Base-by-base conservation (phyloP, 2,113 vertebrate genomes). In the Ramphastos sulfuratus region DNA sequence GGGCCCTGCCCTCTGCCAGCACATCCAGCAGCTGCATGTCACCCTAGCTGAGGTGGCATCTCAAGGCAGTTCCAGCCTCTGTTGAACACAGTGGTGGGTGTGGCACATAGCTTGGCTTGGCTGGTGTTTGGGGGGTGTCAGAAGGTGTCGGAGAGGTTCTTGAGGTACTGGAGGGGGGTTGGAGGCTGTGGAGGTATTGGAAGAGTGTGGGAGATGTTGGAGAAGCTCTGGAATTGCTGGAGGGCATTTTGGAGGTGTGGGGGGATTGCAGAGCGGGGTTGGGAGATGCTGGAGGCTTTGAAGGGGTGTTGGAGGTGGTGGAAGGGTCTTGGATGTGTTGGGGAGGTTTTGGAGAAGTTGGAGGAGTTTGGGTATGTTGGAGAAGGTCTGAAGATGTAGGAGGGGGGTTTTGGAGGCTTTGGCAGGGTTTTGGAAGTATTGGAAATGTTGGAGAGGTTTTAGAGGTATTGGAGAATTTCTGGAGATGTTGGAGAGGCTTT, bases 81-180 rank as follows among this genome's bases (percentile, higher is more conserved):
- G 18, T 16, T 0, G 1, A 48, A 48, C 63, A n/a, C 0, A 0
- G 37, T 37, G 37, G 37, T 37, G 7, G 7, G 37, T 37, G 37
- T 37, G 37, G 52, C 39, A 27, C 0, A 1, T 3, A 23, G 44
- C 54, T 37, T 0, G 0, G 54, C 88, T 82, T 4, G 0, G 54
- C 1, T 2, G 16, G 37, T 37, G 37, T 37, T 58, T 15, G n/a
- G 75, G 65, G 50, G 12, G 37, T 3, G 3, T 59, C 6, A 8
- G 31, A 30, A 24, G 23, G 4, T 20, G 10, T 9, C 12, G 18
- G 27, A 11, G 12, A 13, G 28, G 25, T 0, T 58, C 35, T 16
- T 31, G 9, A 61, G 15, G 5, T 8, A 3, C 31, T 28, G 20
- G 24, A 10, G 18, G 3, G 33, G 6, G 6, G 59, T 42, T 17